Evolutionary conservation across 2,888 invertebrate species (phyloP).

Genomic region (Chaetogeoica ovagalla): DNA sequence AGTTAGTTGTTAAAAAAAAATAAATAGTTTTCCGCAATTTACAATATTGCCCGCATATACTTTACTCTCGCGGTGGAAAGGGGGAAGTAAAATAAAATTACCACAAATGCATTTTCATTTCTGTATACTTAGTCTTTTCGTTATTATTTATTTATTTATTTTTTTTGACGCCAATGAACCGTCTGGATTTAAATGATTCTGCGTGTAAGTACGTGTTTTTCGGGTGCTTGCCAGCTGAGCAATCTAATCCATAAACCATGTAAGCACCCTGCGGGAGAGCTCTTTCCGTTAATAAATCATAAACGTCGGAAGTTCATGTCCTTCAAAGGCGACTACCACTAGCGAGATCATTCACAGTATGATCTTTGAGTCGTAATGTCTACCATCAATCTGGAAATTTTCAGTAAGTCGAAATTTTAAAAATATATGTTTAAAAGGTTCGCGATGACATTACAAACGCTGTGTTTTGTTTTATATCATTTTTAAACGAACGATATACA

Average conservation of each 20-base stretch:
- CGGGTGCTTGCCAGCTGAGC: constrained; percentile 19
- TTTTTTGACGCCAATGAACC: constrained; percentile 47
- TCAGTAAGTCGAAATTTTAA: constrained; percentile 34
- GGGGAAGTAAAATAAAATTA: not conserved
- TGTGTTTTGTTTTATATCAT: not conserved
- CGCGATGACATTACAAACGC: not conserved
- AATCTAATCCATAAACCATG: constrained; percentile 49
- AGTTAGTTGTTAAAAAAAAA: too few species aligned
- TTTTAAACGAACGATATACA: too few species aligned
- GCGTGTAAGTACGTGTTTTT: constrained; percentile 32
- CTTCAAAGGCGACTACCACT: constrained; percentile 35
- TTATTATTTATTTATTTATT: not conserved
- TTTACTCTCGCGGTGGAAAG: too few species aligned
- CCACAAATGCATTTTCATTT: not conserved
- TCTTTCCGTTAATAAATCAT: constrained; percentile 45
- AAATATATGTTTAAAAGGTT: not conserved
- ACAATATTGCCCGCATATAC: not conserved
- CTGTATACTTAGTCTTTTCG: not conserved
- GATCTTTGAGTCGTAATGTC: constrained; percentile 53
- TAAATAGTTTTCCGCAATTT: not conserved
- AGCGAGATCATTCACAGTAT: constrained; percentile 50
- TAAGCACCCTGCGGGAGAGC: constrained; percentile 8
- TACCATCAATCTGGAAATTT: constrained; percentile 42
- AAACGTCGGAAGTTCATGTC: constrained; percentile 41
- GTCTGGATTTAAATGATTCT: constrained; percentile 49